These are phyloP conservation scores for Acromyrmex charruanus DNA, from an alignment of 1,140 invertebrate genomes.

Conservation along the genomic window DNA sequence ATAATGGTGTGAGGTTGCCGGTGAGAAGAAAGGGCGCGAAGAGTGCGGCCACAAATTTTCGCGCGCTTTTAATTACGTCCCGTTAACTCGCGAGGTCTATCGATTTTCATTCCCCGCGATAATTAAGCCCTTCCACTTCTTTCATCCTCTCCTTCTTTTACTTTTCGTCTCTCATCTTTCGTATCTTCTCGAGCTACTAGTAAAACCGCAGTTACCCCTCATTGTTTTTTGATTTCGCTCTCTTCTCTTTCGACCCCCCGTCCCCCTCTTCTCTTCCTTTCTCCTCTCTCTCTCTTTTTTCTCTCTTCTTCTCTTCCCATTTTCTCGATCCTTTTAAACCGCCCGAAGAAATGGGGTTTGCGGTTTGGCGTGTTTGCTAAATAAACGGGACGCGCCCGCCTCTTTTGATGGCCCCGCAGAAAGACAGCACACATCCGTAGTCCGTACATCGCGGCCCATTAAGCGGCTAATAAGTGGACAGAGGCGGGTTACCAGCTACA, in stretches of 20 bases:
- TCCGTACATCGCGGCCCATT: conserved; percentile 76
- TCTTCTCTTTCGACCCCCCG: background rate
- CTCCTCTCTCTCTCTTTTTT: background rate
- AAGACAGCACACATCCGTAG: conserved; percentile 69
- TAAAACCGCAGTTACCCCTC: conserved; percentile 19
- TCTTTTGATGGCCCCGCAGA: conserved; percentile 74
- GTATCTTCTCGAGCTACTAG: background rate
- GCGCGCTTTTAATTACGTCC: conserved; percentile 74
- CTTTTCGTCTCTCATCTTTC: background rate
- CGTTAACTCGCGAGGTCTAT: conserved; percentile 65
- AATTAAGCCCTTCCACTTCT: conserved; percentile 57
- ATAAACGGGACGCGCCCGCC: conserved; percentile 73
- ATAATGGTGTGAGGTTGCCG: conserved; percentile 36
- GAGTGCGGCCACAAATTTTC: conserved; percentile 71
- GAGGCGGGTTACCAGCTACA: conserved; percentile 75
- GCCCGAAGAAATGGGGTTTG: conserved; percentile 73
- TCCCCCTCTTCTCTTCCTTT: background rate
- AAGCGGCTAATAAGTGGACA: conserved; percentile 78
- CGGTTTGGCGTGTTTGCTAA: conserved; percentile 76
- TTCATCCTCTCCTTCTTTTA: background rate
- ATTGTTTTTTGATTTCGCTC: background rate
- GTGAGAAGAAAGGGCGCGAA: conserved; percentile 52
- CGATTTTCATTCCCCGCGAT: conserved; percentile 68
- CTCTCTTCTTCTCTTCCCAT: background rate
- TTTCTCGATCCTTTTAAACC: conserved; percentile 70